Evolutionary conservation across 2,888 invertebrate species (phyloP).

Genomic region (Agonopterix alstromeriana): DNA sequence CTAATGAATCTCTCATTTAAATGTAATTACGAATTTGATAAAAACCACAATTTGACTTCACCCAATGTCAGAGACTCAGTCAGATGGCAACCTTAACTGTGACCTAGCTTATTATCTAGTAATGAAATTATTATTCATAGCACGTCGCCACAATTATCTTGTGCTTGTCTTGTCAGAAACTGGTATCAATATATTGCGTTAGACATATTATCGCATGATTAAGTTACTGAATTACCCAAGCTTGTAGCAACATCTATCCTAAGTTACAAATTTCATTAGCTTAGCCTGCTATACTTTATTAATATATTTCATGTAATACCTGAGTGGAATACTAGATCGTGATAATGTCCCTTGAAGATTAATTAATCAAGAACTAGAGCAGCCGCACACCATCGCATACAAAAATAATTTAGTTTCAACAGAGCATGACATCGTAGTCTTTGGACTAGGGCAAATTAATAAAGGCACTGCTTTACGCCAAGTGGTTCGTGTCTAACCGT

Average conservation of each 20-base stretch:
- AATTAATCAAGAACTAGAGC: not conserved
- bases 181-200: slow-evolving; percentile 33
- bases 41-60: no score
- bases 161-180: slow-evolving; percentile 25
- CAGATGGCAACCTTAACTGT: not conserved
- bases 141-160: slow-evolving; percentile 45
- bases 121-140: slow-evolving; percentile 53
- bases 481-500: not conserved
- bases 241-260: not conserved
- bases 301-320: no score
- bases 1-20: no score
- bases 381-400: not conserved
- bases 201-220: slow-evolving; percentile 4
- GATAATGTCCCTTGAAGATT: not conserved
- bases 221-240: not conserved
- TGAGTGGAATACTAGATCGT: not conserved
- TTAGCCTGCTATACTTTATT: no score
- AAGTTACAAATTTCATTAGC: no score
- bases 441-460: not conserved
- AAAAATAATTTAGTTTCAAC: no score
- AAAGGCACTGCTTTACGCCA: not conserved
- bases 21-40: no score
- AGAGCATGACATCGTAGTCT: no score
- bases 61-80: no score
- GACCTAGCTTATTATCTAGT: slow-evolving; percentile 10